Conservation (phyloP, 2,888 invertebrate species). For the Ophion costatus region DNA sequence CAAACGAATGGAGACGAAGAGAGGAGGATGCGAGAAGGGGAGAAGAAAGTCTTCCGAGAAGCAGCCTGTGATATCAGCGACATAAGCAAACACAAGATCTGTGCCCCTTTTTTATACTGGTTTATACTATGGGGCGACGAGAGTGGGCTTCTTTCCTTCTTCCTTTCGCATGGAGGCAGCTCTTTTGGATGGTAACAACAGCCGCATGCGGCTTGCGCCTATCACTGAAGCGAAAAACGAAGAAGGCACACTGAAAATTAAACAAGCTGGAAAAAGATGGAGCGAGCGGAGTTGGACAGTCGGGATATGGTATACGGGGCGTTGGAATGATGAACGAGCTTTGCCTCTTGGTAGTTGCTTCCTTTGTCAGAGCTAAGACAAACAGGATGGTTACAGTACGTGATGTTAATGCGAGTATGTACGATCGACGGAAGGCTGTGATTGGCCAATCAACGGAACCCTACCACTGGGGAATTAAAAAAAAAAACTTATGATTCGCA, state of each 20-base stretch:
- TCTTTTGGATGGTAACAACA: conserved; percentile 52
- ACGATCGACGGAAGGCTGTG: background rate
- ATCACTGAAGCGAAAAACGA: conserved; percentile 32
- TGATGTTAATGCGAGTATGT: conserved; percentile 25
- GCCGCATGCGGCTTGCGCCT: conserved; percentile 62
- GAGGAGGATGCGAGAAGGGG: conserved; percentile 25
- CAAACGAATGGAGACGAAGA: conserved; percentile 18
- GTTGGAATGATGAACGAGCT: conserved; percentile 40
- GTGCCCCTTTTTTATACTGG: conserved; percentile 44
- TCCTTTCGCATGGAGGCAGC: background rate
- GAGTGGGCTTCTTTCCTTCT: conserved; percentile 26
- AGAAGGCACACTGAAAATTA: conserved; percentile 25
- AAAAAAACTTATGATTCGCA: background rate
- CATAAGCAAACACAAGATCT: conserved; percentile 60
- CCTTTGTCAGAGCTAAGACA: conserved; percentile 64
- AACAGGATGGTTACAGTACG: conserved; percentile 62
- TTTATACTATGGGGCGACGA: conserved; percentile 12
- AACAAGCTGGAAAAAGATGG: background rate
- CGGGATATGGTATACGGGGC: conserved; percentile 23
- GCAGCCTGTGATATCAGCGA: conserved; percentile 67
- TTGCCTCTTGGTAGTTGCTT: conserved; percentile 46
- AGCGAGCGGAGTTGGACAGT: conserved; percentile 16
- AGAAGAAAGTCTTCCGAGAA: conserved; percentile 65
- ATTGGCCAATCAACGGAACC: conserved; percentile 6
- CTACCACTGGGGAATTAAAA: background rate